These are phyloP conservation scores for Neotoma lepida DNA, from an alignment of 2,113 vertebrate genomes.

Conservation along the genomic window DNA sequence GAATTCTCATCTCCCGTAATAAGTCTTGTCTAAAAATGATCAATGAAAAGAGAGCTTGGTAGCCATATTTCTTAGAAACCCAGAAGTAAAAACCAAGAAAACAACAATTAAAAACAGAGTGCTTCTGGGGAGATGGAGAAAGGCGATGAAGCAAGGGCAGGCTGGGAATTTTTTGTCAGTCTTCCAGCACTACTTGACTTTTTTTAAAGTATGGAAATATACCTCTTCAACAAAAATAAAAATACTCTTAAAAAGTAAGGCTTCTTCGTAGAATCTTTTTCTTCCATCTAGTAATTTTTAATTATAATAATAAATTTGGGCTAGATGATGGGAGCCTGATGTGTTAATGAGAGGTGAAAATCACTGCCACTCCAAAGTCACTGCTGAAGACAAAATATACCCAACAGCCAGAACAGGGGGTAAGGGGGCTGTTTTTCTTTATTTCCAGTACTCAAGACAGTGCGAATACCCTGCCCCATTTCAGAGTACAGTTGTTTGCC, in stretches of 20 bases:
- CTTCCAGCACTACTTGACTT: background rate
- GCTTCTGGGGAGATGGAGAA: background rate
- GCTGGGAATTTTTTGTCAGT: background rate
- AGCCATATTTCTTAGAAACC: constrained; percentile 19
- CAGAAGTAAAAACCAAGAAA: background rate
- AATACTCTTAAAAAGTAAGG: background rate
- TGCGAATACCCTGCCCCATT: background rate
- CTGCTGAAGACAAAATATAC: background rate
- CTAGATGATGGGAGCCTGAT: background rate
- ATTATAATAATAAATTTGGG: constrained; percentile 57
- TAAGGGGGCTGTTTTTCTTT: background rate
- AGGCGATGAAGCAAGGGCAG: background rate
- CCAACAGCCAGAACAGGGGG: background rate
- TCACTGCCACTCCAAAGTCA: background rate
- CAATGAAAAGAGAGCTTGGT: constrained; percentile 11
- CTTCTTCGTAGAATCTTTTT: constrained; percentile 33
- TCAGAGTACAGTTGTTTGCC: background rate
- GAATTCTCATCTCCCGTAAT: constrained; percentile 41
- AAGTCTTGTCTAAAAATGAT: constrained; percentile 22
- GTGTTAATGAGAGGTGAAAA: constrained; percentile 31
- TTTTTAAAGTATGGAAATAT: background rate
- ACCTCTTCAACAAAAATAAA: constrained; percentile 40
- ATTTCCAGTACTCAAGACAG: background rate
- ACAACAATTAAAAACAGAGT: constrained; percentile 17
- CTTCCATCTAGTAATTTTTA: constrained; percentile 32